Conservation (phyloP, 2,888 invertebrate genomes). For the Himalopsyche japonica region DNA sequence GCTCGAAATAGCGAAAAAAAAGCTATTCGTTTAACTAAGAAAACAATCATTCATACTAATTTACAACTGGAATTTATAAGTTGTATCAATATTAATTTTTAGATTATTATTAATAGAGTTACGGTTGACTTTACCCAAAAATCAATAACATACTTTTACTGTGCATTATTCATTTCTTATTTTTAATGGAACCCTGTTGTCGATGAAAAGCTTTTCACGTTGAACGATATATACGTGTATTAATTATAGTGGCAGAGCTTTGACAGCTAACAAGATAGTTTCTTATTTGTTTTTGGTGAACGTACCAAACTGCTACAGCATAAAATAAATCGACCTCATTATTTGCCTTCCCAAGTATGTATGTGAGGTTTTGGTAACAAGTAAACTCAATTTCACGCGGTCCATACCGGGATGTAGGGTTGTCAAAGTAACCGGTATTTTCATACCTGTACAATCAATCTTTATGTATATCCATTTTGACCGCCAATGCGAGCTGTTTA, state of each 20-base stretch:
- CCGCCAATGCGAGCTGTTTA: no score
- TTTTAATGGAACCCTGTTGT: background rate
- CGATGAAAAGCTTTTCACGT: background rate
- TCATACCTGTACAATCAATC: no score
- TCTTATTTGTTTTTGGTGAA: conserved; percentile 10
- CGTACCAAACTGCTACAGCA: background rate
- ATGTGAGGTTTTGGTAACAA: conserved; percentile 11
- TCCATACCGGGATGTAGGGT: background rate
- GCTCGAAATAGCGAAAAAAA: no score
- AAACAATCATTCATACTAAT: no score
- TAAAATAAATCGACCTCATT: conserved; percentile 16
- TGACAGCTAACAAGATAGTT: background rate
- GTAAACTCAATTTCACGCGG: conserved; percentile 30
- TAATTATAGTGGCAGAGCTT: background rate
- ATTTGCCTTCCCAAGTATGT: background rate
- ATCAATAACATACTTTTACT: no score
- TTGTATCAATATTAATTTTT: no score
- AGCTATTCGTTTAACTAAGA: no score
- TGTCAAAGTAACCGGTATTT: no score
- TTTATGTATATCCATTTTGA: no score
- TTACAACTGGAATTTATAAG: no score
- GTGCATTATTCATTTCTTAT: background rate
- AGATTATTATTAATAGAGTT: no score
- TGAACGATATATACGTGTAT: background rate
- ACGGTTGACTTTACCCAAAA: no score